Percentiles rank a stretch among this genome's conserved stretches.
phyloP scores from a whole-genome alignment of 2,113 vertebrate genomes.

The Erythrocercus mccallii region DNA sequence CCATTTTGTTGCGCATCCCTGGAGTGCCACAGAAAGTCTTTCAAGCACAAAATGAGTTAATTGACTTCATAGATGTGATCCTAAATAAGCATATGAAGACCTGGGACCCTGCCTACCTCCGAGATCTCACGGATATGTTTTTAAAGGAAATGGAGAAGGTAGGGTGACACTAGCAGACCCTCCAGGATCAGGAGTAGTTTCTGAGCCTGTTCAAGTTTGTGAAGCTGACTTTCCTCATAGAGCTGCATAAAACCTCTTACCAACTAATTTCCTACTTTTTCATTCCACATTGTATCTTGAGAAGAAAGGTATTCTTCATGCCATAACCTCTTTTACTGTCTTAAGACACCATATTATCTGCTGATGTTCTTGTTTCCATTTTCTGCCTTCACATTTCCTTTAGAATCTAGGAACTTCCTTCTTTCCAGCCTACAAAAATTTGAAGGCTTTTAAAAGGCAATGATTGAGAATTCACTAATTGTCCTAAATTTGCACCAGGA shows the following conservation, averaged over 20 bases:
- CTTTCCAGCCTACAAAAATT: not conserved
- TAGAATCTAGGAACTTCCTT: not conserved
- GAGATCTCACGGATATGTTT: slow-evolving; percentile 67
- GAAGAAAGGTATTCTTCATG: not conserved
- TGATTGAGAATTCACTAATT: not conserved
- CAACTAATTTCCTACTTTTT: not conserved
- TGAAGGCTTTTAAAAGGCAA: not conserved
- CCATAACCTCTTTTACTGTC: not conserved
- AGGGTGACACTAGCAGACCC: not conserved
- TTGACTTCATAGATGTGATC: not conserved
- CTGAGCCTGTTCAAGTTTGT: not conserved
- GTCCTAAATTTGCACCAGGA: not conserved
- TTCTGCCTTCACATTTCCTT: not conserved
- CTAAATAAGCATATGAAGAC: slow-evolving; percentile 21
- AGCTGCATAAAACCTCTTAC: not conserved
- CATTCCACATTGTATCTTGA: not conserved
- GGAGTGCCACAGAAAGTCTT: slow-evolving; percentile 42
- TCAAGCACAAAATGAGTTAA: not conserved
- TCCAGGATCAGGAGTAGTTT: not conserved
- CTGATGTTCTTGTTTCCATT: not conserved
- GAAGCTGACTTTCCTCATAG: not conserved
- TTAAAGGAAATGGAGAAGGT: slow-evolving; percentile 72
- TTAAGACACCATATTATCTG: not conserved
- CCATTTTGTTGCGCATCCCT: slow-evolving; percentile 42
- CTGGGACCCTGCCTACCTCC: not conserved